phyloP scores from a whole-genome alignment of 1,140 invertebrate genomes.

The Philotrypesis tridentata region DNA sequence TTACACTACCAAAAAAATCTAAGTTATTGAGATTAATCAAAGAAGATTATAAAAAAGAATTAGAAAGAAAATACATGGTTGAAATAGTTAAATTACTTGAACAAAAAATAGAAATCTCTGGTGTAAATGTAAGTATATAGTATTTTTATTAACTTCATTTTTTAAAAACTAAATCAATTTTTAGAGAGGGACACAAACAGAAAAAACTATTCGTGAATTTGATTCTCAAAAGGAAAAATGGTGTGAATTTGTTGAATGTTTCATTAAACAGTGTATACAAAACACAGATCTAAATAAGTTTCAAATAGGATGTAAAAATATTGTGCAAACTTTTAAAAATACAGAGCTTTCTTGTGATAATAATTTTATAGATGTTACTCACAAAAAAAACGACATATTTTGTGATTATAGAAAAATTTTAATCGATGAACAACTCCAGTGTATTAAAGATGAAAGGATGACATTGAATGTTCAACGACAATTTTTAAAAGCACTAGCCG shows the following conservation, averaged over 20 bases:
- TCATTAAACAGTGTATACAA: neutral
- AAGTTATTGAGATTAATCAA: neutral
- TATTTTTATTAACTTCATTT: neutral
- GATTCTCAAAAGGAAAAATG: too few species aligned
- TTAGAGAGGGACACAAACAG: too few species aligned
- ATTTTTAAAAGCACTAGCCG: neutral
- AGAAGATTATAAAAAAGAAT: neutral
- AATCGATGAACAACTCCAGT: neutral
- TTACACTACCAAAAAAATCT: neutral
- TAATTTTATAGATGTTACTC: neutral
- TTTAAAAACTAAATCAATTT: too few species aligned
- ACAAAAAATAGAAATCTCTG: neutral
- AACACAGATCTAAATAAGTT: neutral
- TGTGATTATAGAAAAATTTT: neutral
- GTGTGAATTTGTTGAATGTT: neutral
- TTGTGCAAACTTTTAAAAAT: neutral
- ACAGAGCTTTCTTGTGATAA: neutral
- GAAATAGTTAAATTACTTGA: neutral
- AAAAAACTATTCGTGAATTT: too few species aligned
- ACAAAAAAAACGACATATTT: neutral
- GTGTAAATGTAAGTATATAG: neutral
- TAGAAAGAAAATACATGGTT: neutral
- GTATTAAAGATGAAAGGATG: neutral
- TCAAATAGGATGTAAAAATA: neutral
- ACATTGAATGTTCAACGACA: neutral